These are phyloP conservation scores for Aporophyla lueneburgensis DNA, from an alignment of 2,888 invertebrate genomes.

Conservation along the genomic window DNA sequence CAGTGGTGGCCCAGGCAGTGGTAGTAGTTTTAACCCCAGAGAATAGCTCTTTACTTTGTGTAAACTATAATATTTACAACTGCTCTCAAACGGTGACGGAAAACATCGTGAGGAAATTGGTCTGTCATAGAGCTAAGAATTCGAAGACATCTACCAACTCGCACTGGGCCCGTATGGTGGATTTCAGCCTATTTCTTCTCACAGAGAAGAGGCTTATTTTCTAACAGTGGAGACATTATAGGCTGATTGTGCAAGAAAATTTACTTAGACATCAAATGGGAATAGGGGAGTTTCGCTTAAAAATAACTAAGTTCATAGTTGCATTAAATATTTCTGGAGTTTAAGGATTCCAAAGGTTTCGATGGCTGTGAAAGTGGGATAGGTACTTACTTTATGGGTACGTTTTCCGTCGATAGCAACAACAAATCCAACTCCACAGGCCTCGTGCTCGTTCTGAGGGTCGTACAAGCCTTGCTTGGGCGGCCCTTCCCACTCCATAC, in stretches of 20 bases:
- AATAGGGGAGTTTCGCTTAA: neutral
- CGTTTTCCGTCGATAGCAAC: constrained; percentile 99
- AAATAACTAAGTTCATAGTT: neutral
- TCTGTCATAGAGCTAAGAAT: no score
- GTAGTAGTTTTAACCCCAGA: no score
- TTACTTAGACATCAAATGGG: neutral
- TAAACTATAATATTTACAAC: no score
- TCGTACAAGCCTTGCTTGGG: constrained; percentile 98
- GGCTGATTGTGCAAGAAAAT: neutral
- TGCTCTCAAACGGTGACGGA: no score
- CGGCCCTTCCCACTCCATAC: constrained; percentile 96
- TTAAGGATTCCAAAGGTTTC: neutral
- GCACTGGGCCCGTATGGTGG: no score
- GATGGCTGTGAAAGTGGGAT: neutral
- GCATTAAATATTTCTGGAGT: neutral
- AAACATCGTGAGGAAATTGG: no score
- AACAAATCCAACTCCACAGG: constrained; percentile 99
- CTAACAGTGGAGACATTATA: no score
- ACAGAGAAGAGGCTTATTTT: no score
- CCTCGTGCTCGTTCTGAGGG: constrained; percentile 98
- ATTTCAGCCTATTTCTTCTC: no score
- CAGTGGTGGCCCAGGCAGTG: no score
- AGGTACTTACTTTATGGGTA: constrained; percentile 94
- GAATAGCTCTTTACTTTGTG: no score
- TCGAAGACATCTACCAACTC: no score